Evolutionary conservation across 2,797 vertebrate species (phyloP).

Genomic region (Macrochelys suwanniensis): DNA sequence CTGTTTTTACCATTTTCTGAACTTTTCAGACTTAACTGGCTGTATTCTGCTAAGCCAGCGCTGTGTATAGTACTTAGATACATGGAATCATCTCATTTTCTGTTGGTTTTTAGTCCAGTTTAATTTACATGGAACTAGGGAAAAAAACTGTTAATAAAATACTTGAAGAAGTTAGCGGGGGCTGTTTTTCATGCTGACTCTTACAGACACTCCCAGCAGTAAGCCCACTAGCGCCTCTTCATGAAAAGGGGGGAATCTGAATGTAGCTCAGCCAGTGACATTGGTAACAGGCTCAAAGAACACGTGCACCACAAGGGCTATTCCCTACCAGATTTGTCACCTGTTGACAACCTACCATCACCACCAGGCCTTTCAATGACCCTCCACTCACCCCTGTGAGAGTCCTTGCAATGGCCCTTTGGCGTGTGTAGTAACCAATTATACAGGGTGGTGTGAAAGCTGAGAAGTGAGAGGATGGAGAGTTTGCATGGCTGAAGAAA

Average conservation of each 20-base stretch:
- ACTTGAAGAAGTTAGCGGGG: background rate
- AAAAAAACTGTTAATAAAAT: slow-evolving; percentile 50
- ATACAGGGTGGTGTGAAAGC: rapidly evolving
- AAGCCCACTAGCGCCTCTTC: background rate
- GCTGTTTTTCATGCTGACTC: background rate
- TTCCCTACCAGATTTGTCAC: background rate
- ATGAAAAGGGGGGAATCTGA: background rate
- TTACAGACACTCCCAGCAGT: background rate
- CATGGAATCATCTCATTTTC: background rate
- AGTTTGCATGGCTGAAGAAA: background rate
- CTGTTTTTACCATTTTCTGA: background rate
- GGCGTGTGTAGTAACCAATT: background rate
- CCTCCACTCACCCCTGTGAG: background rate
- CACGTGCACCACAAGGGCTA: background rate
- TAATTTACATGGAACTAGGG: slow-evolving; percentile 21
- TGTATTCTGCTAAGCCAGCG: background rate
- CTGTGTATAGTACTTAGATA: background rate
- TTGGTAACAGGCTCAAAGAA: background rate
- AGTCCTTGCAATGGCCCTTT: background rate
- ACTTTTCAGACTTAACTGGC: background rate
- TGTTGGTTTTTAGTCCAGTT: background rate
- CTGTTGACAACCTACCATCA: background rate
- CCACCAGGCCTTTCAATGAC: background rate
- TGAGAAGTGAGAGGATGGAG: rapidly evolving
- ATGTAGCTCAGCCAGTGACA: background rate